Evolutionary conservation across 2,797 vertebrate species (phyloP).

Genomic region (Muscicapa striata): DNA sequence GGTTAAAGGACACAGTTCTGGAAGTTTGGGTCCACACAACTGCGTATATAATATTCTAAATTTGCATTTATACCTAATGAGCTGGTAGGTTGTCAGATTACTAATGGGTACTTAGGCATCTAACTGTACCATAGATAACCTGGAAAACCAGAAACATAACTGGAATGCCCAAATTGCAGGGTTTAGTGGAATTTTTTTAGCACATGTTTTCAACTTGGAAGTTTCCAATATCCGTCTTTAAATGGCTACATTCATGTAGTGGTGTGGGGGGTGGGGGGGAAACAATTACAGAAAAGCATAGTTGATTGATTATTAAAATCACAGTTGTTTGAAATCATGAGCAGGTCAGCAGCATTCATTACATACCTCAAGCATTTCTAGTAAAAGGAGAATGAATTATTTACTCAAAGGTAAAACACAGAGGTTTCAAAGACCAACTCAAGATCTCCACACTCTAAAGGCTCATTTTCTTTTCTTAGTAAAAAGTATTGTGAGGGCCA

Average conservation of each 20-base stretch:
- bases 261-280: background rate
- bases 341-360: background rate
- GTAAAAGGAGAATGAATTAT: background rate
- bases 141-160: background rate
- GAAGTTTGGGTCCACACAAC: background rate
- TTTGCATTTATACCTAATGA: background rate
- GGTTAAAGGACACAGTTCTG: background rate
- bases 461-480: background rate
- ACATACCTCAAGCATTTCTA: background rate
- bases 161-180: background rate
- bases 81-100: background rate
- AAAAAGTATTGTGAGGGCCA: background rate
- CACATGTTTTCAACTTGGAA: rapidly evolving
- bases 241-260: background rate
- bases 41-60: background rate
- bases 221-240: background rate
- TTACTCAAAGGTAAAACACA: background rate
- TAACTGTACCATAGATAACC: background rate
- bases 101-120: background rate
- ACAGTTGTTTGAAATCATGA: background rate
- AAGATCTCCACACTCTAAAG: background rate
- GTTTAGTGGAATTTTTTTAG: background rate
- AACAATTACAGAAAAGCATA: background rate
- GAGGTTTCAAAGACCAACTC: background rate
- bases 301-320: background rate